A percentile compares a stretch with the other conserved stretches of the same genome.
These are phyloP conservation scores for Euphysa ruthae DNA, from an alignment of 30 jellyfish, hydroid and myxozoan genomes.

Conservation along the genomic window DNA sequence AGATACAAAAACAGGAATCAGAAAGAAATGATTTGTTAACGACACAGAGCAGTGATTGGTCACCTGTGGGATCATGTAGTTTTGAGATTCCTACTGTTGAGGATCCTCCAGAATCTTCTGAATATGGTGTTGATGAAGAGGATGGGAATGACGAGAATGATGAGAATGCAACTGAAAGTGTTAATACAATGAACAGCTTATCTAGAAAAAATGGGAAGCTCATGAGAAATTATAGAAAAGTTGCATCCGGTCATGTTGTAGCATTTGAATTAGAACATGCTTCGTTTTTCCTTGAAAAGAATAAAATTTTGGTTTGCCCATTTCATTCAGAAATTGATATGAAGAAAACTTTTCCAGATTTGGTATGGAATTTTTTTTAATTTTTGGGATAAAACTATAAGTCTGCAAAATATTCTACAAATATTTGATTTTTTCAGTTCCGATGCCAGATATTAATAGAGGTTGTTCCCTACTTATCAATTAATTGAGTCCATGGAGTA, in stretches of 20 bases:
- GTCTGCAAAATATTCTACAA: too few species aligned
- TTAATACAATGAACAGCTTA: too few species aligned
- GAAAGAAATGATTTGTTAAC: not conserved
- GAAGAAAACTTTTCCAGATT: slow-evolving; percentile 57
- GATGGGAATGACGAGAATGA: slow-evolving; percentile 5
- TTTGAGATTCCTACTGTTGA: not conserved
- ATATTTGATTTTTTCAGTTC: too few species aligned
- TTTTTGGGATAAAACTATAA: too few species aligned
- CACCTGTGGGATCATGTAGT: too few species aligned
- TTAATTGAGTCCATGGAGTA: not conserved
- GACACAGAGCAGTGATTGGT: not conserved
- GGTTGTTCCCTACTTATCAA: not conserved
- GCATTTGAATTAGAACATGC: slow-evolving; percentile 81
- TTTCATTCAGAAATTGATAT: slow-evolving; percentile 44
- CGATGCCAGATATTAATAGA: too few species aligned
- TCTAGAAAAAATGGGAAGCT: too few species aligned
- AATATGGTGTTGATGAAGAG: slow-evolving; percentile 15
- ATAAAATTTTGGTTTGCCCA: slow-evolving; percentile 38
- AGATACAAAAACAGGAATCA: not conserved
- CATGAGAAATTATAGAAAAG: not conserved
- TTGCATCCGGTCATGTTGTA: slow-evolving; percentile 17
- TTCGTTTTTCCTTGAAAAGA: slow-evolving; percentile 28
- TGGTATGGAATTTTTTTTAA: slow-evolving; percentile 40
- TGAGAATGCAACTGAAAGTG: too few species aligned
- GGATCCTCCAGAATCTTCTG: not conserved